phyloP scores from a whole-genome alignment of 2,113 vertebrate genomes.

The Rynchops niger region DNA sequence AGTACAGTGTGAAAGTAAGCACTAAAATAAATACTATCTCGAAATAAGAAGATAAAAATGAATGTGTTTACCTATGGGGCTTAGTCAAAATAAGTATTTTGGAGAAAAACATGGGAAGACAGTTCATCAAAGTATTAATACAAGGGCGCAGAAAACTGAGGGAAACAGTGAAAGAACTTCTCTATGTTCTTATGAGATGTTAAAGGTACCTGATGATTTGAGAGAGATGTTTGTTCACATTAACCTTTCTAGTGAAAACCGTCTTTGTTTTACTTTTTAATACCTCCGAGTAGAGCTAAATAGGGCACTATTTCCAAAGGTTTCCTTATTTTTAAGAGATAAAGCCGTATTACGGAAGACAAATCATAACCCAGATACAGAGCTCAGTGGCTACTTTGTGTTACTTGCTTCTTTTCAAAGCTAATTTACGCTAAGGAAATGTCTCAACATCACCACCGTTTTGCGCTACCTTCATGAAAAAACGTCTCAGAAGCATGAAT shows the following conservation, averaged over 20 bases:
- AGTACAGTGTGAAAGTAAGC: neutral
- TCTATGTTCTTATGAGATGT: rapidly evolving
- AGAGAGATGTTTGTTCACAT: neutral
- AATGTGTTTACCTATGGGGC: rapidly evolving
- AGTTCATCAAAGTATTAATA: neutral
- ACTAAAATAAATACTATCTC: neutral
- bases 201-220: neutral
- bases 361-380: neutral
- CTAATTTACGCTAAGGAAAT: rapidly evolving
- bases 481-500: neutral
- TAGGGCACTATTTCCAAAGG: neutral
- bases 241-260: neutral
- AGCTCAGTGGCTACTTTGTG: neutral
- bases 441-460: neutral
- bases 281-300: neutral
- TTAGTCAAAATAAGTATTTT: rapidly evolving
- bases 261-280: neutral
- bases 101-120: rapidly evolving
- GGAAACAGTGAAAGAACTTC: neutral
- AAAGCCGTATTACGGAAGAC: neutral
- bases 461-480: neutral
- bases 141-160: rapidly evolving
- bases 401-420: neutral
- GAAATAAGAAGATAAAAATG: neutral
- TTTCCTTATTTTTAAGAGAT: neutral